These are phyloP conservation scores for Pseudolycoriella hygida DNA, from an alignment of 2,888 invertebrate genomes.

Conservation along the genomic window DNA sequence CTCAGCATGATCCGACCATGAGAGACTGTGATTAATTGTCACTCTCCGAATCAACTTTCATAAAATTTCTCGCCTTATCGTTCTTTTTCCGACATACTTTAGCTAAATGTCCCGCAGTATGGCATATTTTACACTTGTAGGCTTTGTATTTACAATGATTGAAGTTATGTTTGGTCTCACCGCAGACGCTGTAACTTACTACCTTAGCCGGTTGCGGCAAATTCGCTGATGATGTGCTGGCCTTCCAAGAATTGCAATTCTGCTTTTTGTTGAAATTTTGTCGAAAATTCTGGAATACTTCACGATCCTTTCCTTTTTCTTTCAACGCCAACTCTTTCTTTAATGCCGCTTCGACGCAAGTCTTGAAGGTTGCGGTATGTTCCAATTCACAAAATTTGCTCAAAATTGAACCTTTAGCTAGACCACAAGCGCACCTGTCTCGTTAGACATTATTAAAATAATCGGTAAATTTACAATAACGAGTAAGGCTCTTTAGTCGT, in stretches of 20 bases:
- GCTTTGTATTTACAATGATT: neutral
- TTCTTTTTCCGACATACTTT: neutral
- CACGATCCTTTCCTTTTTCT: neutral
- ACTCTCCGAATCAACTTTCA: too few relatives aligned
- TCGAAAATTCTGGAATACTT: neutral
- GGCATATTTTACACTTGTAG: neutral
- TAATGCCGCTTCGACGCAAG: neutral
- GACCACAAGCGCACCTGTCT: neutral
- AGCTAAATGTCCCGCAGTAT: neutral
- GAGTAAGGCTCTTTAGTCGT: neutral
- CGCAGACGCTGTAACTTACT: neutral
- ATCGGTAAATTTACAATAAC: neutral
- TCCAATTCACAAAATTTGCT: neutral
- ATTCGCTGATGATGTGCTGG: too few relatives aligned
- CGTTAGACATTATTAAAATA: neutral
- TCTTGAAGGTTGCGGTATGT: neutral
- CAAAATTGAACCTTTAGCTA: neutral
- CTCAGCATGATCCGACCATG: too few relatives aligned
- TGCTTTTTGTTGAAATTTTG: neutral
- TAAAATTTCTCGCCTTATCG: neutral
- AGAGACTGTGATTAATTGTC: too few relatives aligned
- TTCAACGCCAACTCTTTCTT: neutral
- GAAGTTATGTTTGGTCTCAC: neutral
- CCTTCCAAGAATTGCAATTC: neutral
- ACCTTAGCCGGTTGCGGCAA: too few relatives aligned